phyloP scores from a whole-genome alignment of 2,797 vertebrate genomes.

The Callimico goeldii region DNA sequence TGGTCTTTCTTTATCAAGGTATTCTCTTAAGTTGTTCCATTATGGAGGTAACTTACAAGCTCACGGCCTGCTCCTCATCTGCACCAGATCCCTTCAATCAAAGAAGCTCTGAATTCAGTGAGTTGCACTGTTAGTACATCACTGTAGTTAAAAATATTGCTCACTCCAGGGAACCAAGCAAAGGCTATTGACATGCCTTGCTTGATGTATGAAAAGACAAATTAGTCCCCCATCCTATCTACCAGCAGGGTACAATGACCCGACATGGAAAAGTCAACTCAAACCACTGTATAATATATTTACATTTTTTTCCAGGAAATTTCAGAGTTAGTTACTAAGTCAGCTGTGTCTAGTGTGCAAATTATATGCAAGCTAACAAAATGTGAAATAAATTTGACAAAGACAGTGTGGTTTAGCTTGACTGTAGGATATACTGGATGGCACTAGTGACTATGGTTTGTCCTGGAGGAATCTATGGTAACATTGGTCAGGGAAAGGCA shows the following conservation, averaged over 20 bases:
- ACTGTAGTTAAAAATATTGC: slow-evolving; percentile 57
- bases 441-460: not conserved
- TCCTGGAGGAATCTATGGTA: not conserved
- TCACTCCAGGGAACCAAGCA: slow-evolving; percentile 52
- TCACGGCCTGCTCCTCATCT: slow-evolving; percentile 55
- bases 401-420: not conserved
- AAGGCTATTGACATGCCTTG: slow-evolving; percentile 40
- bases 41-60: not conserved
- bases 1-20: slow-evolving; percentile 1
- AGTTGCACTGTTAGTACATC: slow-evolving; percentile 37
- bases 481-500: not conserved
- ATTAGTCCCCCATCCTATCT: slow-evolving; percentile 70
- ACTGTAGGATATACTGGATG: not conserved
- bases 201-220: slow-evolving; percentile 74
- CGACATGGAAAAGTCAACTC: slow-evolving; percentile 70
- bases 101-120: slow-evolving; percentile 43
- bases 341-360: slow-evolving; percentile 61
- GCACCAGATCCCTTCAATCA: slow-evolving; percentile 55
- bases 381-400: slow-evolving; percentile 41
- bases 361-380: slow-evolving; percentile 32
- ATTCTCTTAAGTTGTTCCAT: slow-evolving; percentile 2
- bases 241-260: slow-evolving; percentile 61
- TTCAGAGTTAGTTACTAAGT: slow-evolving; percentile 65
- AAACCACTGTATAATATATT: slow-evolving; percentile 65
- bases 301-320: slow-evolving; percentile 60